Evolutionary conservation across 2,113 vertebrate species (phyloP).

Genomic region (Nannospalax galili): DNA sequence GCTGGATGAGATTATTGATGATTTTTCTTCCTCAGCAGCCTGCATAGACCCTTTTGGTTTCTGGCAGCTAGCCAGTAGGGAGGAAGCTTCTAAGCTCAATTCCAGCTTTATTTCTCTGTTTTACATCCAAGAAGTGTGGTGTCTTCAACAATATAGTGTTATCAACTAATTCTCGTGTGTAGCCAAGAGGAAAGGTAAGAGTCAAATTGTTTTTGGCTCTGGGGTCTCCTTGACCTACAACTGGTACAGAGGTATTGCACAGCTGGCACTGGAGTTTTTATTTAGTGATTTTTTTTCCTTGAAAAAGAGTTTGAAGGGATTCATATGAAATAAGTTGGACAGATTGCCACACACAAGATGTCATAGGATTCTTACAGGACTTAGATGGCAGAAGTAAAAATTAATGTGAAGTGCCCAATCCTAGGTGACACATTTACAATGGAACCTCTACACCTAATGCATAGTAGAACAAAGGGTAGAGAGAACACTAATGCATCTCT

Average conservation of each 20-base stretch:
- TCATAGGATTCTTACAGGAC: not conserved
- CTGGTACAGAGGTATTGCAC: not conserved
- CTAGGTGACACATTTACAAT: no score
- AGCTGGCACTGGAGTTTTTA: no score
- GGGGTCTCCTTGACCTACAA: not conserved
- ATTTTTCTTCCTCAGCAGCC: no score
- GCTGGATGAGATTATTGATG: no score
- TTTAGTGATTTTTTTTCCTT: not conserved
- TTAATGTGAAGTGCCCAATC: no score
- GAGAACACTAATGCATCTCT: no score
- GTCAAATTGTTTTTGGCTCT: not conserved
- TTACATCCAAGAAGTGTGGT: not conserved
- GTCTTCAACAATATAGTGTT: not conserved
- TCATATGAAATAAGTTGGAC: not conserved
- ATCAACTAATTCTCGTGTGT: not conserved
- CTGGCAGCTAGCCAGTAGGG: no score
- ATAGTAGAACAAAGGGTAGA: no score
- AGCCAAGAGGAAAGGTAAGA: not conserved
- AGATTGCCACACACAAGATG: not conserved
- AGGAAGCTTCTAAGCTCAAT: not conserved
- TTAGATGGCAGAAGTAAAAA: not conserved
- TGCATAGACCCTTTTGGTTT: no score
- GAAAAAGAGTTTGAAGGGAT: not conserved
- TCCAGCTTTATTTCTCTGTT: not conserved
- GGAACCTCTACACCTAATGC: no score